phyloP scores from a whole-genome alignment of 1,140 invertebrate genomes.

The Drosophila murphyi region DNA sequence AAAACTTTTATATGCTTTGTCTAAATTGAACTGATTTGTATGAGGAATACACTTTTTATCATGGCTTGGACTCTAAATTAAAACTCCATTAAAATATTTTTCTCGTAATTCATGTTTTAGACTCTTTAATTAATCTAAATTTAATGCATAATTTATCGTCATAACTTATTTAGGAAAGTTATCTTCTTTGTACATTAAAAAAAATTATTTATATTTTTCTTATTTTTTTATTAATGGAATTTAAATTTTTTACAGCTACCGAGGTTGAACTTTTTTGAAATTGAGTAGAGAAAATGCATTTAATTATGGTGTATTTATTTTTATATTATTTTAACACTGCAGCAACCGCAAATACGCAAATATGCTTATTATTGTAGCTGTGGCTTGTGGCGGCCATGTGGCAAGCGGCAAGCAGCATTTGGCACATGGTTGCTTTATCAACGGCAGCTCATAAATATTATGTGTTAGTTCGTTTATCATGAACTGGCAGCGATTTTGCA shows the following conservation, averaged over 20 bases:
- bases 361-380: constrained; percentile 39
- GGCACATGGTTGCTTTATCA: constrained; percentile 39
- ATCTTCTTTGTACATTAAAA: neutral
- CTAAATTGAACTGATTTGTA: no score
- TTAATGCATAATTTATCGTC: no score
- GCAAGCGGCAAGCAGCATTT: constrained; percentile 38
- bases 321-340: constrained; percentile 37
- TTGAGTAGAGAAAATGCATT: neutral
- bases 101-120: no score
- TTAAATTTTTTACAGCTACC: neutral
- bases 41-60: no score
- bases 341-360: constrained; percentile 56
- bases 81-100: no score
- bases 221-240: no score
- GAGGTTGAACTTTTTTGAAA: constrained; percentile 7
- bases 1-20: constrained; percentile 40
- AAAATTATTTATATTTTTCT: neutral
- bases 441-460: constrained; percentile 65
- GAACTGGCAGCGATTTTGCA: constrained; percentile 48
- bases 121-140: no score
- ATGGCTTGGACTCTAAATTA: no score
- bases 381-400: constrained; percentile 34
- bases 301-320: constrained; percentile 8
- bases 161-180: no score
- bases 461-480: constrained; percentile 76